A percentile compares a stretch with the other conserved stretches of the same genome.
phyloP scores from a whole-genome alignment of 2,113 vertebrate genomes.

The Brachyistius frenatus region DNA sequence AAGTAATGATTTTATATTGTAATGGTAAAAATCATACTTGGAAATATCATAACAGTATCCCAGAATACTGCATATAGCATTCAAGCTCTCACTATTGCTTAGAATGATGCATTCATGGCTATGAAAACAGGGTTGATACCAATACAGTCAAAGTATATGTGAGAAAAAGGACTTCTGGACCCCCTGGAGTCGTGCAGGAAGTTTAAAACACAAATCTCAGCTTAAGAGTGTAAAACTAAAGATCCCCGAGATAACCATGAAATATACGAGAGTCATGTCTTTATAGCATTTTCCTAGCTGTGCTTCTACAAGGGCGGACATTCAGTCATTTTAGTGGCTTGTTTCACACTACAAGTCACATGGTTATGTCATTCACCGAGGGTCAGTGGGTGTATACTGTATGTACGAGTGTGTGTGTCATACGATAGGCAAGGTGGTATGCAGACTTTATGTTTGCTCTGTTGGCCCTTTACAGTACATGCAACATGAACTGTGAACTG shows the following conservation, averaged over 20 bases:
- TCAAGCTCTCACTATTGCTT: too few relatives aligned
- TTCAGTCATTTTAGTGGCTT: neutral
- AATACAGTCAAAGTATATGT: neutral
- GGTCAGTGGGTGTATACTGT: constrained; percentile 40
- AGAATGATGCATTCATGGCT: too few relatives aligned
- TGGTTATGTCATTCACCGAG: constrained; percentile 33
- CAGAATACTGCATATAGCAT: too few relatives aligned
- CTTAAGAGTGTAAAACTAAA: neutral
- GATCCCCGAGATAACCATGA: neutral
- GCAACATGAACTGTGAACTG: constrained; percentile 64
- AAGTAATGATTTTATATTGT: too few relatives aligned
- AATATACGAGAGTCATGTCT: neutral
- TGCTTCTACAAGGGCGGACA: neutral
- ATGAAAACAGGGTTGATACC: too few relatives aligned
- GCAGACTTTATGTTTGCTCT: constrained; percentile 46
- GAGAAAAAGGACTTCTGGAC: neutral
- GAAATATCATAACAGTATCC: too few relatives aligned
- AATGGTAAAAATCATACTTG: too few relatives aligned
- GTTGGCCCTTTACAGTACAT: constrained; percentile 17
- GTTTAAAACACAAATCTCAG: neutral
- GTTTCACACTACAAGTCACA: neutral
- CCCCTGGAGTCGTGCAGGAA: too few relatives aligned
- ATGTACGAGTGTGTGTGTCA: constrained; percentile 23
- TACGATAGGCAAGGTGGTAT: constrained; percentile 44
- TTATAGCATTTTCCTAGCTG: too few relatives aligned